Percentiles rank a stretch among this genome's conserved stretches.
Conservation (phyloP, 2,797 vertebrate genomes). For the Orientallactaga sibirica region DNA sequence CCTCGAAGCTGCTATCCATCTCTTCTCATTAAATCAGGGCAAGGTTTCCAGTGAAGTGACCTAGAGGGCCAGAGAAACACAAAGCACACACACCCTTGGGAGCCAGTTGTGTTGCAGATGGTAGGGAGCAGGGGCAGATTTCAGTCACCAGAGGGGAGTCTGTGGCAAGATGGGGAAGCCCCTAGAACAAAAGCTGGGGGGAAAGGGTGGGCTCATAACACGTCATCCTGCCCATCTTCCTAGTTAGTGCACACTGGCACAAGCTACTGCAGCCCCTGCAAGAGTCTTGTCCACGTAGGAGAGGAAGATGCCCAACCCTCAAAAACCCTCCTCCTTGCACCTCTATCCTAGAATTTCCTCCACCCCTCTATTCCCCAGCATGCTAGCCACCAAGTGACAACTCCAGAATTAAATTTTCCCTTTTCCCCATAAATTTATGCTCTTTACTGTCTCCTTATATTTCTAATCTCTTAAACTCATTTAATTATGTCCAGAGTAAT, state of each 20-base stretch:
- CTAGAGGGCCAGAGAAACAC: fast-evolving
- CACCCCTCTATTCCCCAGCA: not conserved
- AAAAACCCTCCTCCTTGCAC: not conserved
- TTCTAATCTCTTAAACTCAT: slow-evolving; percentile 84
- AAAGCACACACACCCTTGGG: no score
- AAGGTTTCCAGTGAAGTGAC: not conserved
- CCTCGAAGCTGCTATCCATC: not conserved
- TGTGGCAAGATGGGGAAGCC: not conserved
- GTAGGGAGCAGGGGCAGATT: no score
- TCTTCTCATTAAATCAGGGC: not conserved
- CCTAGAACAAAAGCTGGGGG: not conserved
- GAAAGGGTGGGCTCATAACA: not conserved
- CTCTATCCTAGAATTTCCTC: not conserved
- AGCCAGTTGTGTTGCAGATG: not conserved
- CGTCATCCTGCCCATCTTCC: not conserved
- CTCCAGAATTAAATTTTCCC: slow-evolving; percentile 69
- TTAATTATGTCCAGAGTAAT: slow-evolving; percentile 86
- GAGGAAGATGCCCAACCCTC: not conserved
- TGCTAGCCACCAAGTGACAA: slow-evolving; percentile 30
- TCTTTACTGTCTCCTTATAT: slow-evolving; percentile 72
- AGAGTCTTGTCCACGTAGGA: not conserved
- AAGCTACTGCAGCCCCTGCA: not conserved
- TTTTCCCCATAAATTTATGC: slow-evolving; percentile 71
- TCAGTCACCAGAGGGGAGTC: not conserved
- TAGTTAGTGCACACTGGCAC: not conserved